A percentile compares a stretch with the other conserved stretches of the same genome.
phyloP scores from a whole-genome alignment of 2,888 invertebrate species.

The Cynaeus angustus region DNA sequence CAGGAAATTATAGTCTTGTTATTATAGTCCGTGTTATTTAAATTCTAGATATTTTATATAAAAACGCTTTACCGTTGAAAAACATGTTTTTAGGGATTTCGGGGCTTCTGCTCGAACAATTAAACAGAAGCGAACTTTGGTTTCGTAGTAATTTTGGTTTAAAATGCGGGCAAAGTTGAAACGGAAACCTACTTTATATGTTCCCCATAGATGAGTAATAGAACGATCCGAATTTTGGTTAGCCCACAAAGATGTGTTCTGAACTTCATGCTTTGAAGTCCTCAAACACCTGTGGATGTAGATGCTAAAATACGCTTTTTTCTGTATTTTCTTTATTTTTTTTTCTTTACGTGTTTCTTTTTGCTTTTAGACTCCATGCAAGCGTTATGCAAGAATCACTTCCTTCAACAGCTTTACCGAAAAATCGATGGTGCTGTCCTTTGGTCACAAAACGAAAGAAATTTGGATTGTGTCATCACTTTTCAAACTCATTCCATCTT shows the following conservation, averaged over 20 bases:
- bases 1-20: background rate
- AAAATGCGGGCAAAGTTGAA: background rate
- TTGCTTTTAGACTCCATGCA: slow-evolving; percentile 83
- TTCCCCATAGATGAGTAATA: no score
- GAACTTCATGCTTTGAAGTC: no score
- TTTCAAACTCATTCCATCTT: slow-evolving; percentile 96
- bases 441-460: slow-evolving; percentile 92
- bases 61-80: no score
- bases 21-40: background rate
- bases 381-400: slow-evolving; percentile 91
- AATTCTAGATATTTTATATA: background rate
- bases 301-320: no score
- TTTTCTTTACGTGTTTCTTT: no score
- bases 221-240: no score
- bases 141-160: background rate
- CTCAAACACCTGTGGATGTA: no score
- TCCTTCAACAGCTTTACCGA: slow-evolving; percentile 89
- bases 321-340: no score
- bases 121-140: no score
- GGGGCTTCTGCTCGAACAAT: background rate
- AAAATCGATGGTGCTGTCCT: slow-evolving; percentile 94
- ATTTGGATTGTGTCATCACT: slow-evolving; percentile 93
- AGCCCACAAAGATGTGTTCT: no score
- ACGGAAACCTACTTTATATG: background rate
- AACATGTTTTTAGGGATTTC: background rate